A percentile compares a stretch with the other conserved stretches of the same genome.
Evolutionary conservation across 92 coral and sea anemone genomes (phyloP).

Genomic region (Umimayanthus chanpuru): DNA sequence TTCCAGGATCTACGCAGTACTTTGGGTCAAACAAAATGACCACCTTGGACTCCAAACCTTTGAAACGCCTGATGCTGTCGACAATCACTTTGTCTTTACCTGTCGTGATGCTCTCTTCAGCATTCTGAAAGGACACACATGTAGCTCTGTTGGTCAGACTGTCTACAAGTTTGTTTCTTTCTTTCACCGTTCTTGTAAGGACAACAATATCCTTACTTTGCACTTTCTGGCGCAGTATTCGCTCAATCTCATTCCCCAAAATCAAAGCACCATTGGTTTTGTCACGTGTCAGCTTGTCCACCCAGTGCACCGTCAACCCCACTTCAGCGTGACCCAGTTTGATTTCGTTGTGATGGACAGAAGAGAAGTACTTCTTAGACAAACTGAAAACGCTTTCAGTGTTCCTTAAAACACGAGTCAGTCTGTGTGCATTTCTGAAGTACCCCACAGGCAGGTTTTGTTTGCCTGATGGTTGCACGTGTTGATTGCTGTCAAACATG

Average conservation of each 20-base stretch:
- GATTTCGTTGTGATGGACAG: background rate
- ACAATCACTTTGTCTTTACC: background rate
- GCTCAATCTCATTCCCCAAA: background rate
- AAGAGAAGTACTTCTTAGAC: slow-evolving; percentile 46
- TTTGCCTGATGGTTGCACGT: slow-evolving; percentile 37
- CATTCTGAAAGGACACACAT: background rate
- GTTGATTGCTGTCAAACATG: slow-evolving; percentile 54
- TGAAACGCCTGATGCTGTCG: slow-evolving; percentile 63
- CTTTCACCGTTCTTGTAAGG: background rate
- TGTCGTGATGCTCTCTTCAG: slow-evolving; percentile 11
- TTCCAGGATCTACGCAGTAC: background rate
- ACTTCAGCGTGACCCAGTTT: slow-evolving; percentile 41
- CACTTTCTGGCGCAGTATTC: background rate
- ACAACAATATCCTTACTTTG: slow-evolving; percentile 40
- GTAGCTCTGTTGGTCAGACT: background rate
- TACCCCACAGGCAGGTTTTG: background rate
- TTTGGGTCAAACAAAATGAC: slow-evolving; percentile 56
- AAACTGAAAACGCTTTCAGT: slow-evolving; percentile 46
- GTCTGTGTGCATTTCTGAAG: slow-evolving; percentile 11
- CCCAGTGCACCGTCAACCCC: slow-evolving; percentile 47
- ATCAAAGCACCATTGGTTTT: background rate
- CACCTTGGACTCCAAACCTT: slow-evolving; percentile 67
- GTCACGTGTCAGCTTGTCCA: background rate
- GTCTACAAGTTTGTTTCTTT: background rate
- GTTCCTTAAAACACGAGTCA: slow-evolving; percentile 51